phyloP scores from a whole-genome alignment of 2,888 invertebrate genomes.

The Rhagophthalmus giganteus region DNA sequence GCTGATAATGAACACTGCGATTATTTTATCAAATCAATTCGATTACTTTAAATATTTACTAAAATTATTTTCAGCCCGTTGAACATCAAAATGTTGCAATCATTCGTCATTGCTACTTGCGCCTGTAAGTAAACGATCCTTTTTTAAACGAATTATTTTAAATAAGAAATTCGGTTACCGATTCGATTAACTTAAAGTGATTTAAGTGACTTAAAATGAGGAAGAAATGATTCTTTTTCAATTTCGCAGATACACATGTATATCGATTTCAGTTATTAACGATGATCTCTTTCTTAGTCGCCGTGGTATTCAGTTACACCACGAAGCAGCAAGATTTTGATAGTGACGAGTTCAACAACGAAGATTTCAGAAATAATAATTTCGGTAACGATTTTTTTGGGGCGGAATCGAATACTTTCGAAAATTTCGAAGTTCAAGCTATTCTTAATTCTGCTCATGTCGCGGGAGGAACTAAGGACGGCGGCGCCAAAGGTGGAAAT shows the following conservation, averaged over 20 bases:
- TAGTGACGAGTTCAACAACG: constrained; percentile 16
- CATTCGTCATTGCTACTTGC: constrained; percentile 32
- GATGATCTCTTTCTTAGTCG: constrained; percentile 15
- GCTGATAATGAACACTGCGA: constrained; percentile 3
- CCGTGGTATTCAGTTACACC: constrained; percentile 5
- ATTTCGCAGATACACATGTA: not conserved
- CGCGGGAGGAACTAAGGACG: constrained; percentile 9
- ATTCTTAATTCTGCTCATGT: constrained; percentile 7
- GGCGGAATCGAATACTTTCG: constrained; percentile 36
- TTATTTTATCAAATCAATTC: not conserved
- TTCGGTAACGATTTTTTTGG: constrained; percentile 33
- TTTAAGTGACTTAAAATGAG: not conserved
- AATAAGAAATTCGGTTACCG: not conserved
- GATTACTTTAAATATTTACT: not conserved
- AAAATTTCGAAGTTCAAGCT: constrained; percentile 20
- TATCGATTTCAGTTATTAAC: too few relatives aligned
- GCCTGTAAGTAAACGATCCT: constrained; percentile 29
- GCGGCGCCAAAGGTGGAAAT: constrained; percentile 1
- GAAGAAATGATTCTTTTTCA: not conserved
- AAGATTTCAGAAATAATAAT: constrained; percentile 11
- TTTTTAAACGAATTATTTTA: not conserved
- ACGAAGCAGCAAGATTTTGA: constrained; percentile 28
- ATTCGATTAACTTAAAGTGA: not conserved
- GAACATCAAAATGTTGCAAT: constrained; percentile 28
- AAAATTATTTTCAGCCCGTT: constrained; percentile 4